These are phyloP conservation scores for Rallus crepitans DNA, from an alignment of 2,797 vertebrate species.

Conservation along the genomic window DNA sequence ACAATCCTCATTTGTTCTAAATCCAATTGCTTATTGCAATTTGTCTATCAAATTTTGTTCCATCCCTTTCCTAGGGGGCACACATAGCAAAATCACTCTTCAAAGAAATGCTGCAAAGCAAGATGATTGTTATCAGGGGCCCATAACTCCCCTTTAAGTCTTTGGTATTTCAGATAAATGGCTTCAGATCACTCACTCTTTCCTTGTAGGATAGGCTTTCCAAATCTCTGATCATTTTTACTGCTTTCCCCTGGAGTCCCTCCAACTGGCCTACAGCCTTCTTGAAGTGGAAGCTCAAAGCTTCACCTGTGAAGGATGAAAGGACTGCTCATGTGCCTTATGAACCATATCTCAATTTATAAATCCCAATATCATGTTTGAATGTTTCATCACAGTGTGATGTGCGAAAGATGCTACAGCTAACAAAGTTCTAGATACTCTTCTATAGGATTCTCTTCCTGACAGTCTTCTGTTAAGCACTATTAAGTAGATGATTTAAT, in stretches of 20 bases:
- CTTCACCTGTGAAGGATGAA: constrained; percentile 34
- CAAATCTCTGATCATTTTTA: constrained; percentile 27
- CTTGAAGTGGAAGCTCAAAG: constrained; percentile 48
- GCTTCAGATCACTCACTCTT: constrained; percentile 10
- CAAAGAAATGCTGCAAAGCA: not conserved
- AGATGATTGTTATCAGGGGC: not conserved
- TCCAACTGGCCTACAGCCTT: not conserved
- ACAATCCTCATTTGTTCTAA: not conserved
- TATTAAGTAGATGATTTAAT: not conserved
- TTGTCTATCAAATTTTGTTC: not conserved
- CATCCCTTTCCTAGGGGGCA: not conserved
- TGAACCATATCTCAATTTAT: not conserved
- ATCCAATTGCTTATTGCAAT: not conserved
- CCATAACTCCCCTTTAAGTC: not conserved
- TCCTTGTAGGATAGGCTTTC: not conserved
- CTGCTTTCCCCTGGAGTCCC: not conserved
- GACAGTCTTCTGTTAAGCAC: not conserved
- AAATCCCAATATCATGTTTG: not conserved
- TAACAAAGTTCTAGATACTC: not conserved
- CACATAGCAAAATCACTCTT: not conserved
- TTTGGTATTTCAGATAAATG: constrained; percentile 10
- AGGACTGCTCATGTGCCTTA: not conserved
- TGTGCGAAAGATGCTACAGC: not conserved
- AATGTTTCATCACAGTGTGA: not conserved
- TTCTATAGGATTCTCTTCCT: not conserved